phyloP scores from a whole-genome alignment of 64 coral and sea anemone genomes.

The Stylophora pistillata region DNA sequence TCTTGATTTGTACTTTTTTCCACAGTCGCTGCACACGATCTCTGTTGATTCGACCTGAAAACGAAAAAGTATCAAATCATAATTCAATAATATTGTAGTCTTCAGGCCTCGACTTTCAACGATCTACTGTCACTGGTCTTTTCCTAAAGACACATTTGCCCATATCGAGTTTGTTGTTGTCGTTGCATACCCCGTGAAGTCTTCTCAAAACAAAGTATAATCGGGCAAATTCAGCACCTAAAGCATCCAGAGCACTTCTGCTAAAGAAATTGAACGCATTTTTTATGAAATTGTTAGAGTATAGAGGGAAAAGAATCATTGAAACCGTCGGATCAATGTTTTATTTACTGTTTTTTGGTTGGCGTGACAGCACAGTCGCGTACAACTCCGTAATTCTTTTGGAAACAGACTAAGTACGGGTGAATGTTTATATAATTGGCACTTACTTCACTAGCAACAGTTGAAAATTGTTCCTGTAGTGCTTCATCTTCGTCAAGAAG shows the following conservation, averaged over 20 bases:
- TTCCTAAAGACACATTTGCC: too few species aligned
- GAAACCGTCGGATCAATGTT: not conserved
- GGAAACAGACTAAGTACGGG: too few species aligned
- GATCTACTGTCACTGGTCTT: too few species aligned
- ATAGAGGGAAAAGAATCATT: slow-evolving; percentile 15
- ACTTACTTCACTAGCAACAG: too few species aligned
- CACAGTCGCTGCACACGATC: slow-evolving; percentile 41
- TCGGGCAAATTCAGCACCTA: slow-evolving; percentile 20
- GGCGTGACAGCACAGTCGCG: not conserved
- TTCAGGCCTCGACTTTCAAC: too few species aligned
- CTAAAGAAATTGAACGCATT: not conserved
- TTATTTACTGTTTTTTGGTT: slow-evolving; percentile 27
- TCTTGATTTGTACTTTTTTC: slow-evolving; percentile 44
- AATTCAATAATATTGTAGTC: too few species aligned
- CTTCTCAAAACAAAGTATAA: slow-evolving; percentile 21
- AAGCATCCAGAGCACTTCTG: not conserved
- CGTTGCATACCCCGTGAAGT: too few species aligned
- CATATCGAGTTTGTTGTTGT: too few species aligned
- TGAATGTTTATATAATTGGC: too few species aligned
- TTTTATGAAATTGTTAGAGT: slow-evolving; percentile 11
- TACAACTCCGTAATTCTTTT: too few species aligned
- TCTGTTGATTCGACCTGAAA: too few species aligned
- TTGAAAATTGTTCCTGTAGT: slow-evolving; percentile 8
- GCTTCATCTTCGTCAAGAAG: slow-evolving; percentile 3
- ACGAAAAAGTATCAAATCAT: too few species aligned